phyloP scores from a whole-genome alignment of 2,113 vertebrate species.

The Lota lota region DNA sequence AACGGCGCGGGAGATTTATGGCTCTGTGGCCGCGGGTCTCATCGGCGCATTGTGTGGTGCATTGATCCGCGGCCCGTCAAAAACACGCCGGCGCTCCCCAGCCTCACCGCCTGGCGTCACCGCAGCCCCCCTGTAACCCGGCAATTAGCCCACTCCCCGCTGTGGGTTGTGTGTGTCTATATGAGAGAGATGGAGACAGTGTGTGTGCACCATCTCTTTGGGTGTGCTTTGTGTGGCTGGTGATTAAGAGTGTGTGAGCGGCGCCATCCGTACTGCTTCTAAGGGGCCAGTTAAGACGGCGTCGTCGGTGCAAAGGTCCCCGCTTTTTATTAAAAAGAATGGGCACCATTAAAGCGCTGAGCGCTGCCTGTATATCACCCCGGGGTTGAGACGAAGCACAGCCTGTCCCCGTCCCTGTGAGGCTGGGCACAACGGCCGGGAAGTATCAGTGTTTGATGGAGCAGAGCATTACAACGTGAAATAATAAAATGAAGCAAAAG shows the following conservation, averaged over 20 bases:
- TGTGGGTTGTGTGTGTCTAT: slow-evolving; percentile 51
- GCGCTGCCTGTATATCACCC: slow-evolving; percentile 42
- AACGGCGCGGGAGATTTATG: slow-evolving; percentile 71
- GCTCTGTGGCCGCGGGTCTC: slow-evolving; percentile 54
- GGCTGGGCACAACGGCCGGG: slow-evolving; percentile 21
- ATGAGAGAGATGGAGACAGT: slow-evolving; percentile 29
- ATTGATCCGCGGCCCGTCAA: slow-evolving; percentile 72
- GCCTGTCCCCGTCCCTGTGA: background rate
- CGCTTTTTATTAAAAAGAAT: slow-evolving; percentile 39
- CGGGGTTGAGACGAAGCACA: slow-evolving; percentile 28
- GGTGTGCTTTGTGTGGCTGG: slow-evolving; percentile 14
- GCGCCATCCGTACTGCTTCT: slow-evolving; percentile 25
- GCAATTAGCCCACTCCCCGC: slow-evolving; percentile 74
- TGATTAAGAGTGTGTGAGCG: slow-evolving; percentile 41
- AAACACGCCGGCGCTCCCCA: slow-evolving; percentile 38
- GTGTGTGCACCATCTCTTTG: too few species aligned
- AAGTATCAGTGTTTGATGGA: slow-evolving; percentile 13
- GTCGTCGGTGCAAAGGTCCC: slow-evolving; percentile 22
- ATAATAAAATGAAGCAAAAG: background rate
- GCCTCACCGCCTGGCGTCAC: slow-evolving; percentile 54
- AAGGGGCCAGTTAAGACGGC: slow-evolving; percentile 42
- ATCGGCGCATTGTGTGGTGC: slow-evolving; percentile 67
- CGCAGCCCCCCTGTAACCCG: slow-evolving; percentile 52
- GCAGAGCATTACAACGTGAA: slow-evolving; percentile 7
- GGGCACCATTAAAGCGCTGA: slow-evolving; percentile 40